A percentile compares a stretch with the other conserved stretches of the same genome.
These are phyloP conservation scores for Phaonia tiefii DNA, from an alignment of 2,888 invertebrate species.

Conservation along the genomic window DNA sequence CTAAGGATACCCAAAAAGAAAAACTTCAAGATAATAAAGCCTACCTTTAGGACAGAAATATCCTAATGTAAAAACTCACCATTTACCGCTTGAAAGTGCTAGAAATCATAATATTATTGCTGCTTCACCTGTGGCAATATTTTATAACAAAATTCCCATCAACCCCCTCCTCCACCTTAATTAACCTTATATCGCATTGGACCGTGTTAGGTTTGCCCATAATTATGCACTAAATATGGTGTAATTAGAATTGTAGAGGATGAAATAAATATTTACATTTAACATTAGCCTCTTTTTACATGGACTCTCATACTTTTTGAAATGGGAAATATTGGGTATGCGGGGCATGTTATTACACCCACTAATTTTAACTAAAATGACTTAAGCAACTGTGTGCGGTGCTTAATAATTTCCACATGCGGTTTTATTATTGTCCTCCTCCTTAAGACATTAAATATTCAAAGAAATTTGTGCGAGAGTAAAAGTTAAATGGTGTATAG, in stretches of 20 bases:
- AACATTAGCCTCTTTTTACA: conserved; percentile 7
- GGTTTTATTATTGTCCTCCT: background rate
- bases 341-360: background rate
- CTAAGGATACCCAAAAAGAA: background rate
- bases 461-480: background rate
- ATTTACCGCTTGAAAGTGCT: background rate
- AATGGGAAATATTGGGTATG: background rate
- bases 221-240: conserved; percentile 62
- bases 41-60: background rate
- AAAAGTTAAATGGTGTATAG: background rate
- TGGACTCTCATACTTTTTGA: background rate
- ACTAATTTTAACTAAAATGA: conserved; percentile 30
- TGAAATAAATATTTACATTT: conserved; percentile 35
- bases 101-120: conserved; percentile 48
- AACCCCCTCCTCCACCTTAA: background rate
- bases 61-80: too few relatives aligned
- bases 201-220: conserved; percentile 28
- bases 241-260: conserved; percentile 23
- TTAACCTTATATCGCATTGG: background rate
- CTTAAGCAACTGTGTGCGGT: conserved; percentile 7
- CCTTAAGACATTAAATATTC: background rate
- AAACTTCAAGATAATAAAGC: background rate
- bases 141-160: conserved; percentile 28
- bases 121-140: conserved; percentile 54
- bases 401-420: conserved; percentile 8